Conservation (phyloP, 2,797 vertebrate genomes). For the Anabas testudineus region DNA sequence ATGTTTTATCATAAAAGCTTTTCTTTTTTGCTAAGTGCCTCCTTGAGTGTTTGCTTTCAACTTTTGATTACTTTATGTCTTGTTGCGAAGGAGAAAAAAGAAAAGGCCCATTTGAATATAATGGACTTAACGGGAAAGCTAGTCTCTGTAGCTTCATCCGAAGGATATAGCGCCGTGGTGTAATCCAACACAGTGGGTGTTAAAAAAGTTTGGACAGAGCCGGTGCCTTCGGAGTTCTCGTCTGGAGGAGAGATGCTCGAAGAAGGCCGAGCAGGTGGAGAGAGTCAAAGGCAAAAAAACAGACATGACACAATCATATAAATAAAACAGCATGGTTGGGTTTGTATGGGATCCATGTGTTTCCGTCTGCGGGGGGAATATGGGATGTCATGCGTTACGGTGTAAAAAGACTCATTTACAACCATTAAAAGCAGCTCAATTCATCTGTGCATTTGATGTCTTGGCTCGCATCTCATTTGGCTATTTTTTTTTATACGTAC, state of each 20-base stretch:
- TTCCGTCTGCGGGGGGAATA: slow-evolving; percentile 73
- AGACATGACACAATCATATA: slow-evolving; percentile 76
- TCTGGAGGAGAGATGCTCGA: slow-evolving; percentile 43
- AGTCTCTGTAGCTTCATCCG: slow-evolving; percentile 65
- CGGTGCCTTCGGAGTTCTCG: slow-evolving; percentile 36
- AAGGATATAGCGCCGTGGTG: slow-evolving; percentile 45
- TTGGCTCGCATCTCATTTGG: slow-evolving; percentile 67
- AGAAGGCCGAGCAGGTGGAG: slow-evolving; percentile 65
- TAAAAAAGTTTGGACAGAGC: slow-evolving; percentile 63
- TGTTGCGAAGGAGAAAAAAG: slow-evolving; percentile 73
- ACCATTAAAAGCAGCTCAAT: slow-evolving; percentile 63
- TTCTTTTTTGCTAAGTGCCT: slow-evolving; percentile 85
- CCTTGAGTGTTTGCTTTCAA: slow-evolving; percentile 85
- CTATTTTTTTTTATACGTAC: slow-evolving; percentile 41
- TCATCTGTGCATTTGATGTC: slow-evolving; percentile 68
- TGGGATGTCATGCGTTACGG: slow-evolving; percentile 75
- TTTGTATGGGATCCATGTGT: slow-evolving; percentile 77
- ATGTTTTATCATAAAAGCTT: slow-evolving; percentile 89
- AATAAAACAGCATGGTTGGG: slow-evolving; percentile 60
- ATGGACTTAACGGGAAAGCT: slow-evolving; percentile 82
- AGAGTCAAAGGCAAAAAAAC: slow-evolving; percentile 53
- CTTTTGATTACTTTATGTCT: slow-evolving; percentile 85
- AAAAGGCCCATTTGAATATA: slow-evolving; percentile 76
- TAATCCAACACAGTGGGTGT: slow-evolving; percentile 66
- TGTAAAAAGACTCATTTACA: slow-evolving; percentile 77